phyloP scores from a whole-genome alignment of 2,113 vertebrate species.

The Ctenodactylus gundi region DNA sequence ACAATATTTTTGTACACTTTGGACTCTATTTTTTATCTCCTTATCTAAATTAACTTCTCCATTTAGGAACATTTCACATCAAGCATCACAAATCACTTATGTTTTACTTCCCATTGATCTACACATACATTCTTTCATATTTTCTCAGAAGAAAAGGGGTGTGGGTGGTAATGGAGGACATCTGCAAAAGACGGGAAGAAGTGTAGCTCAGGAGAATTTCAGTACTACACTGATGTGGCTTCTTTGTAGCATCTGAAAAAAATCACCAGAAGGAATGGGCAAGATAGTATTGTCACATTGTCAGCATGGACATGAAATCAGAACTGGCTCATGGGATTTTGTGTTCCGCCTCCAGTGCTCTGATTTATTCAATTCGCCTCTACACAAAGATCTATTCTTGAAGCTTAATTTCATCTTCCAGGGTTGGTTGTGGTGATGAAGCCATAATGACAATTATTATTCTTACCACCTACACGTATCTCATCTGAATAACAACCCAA shows the following conservation, averaged over 20 bases:
- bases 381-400: not conserved
- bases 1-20: not conserved
- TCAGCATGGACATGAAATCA: not conserved
- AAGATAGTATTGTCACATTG: not conserved
- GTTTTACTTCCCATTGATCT: not conserved
- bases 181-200: not conserved
- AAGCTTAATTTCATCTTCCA: not conserved
- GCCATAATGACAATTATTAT: not conserved
- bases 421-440: not conserved
- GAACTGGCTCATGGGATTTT: too few species aligned
- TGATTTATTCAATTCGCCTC: not conserved
- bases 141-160: not conserved
- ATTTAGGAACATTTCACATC: slow-evolving; percentile 4
- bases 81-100: not conserved
- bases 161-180: not conserved
- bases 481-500: not conserved
- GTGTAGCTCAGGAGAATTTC: not conserved
- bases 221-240: fast-evolving
- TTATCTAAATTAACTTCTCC: not conserved
- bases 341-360: not conserved
- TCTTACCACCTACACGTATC: not conserved
- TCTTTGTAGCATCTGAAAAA: not conserved
- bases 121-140: slow-evolving; percentile 4
- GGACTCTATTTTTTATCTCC: not conserved
- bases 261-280: not conserved